Conservation (phyloP, 2,888 invertebrate species). For the Temnothorax rugatulus region DNA sequence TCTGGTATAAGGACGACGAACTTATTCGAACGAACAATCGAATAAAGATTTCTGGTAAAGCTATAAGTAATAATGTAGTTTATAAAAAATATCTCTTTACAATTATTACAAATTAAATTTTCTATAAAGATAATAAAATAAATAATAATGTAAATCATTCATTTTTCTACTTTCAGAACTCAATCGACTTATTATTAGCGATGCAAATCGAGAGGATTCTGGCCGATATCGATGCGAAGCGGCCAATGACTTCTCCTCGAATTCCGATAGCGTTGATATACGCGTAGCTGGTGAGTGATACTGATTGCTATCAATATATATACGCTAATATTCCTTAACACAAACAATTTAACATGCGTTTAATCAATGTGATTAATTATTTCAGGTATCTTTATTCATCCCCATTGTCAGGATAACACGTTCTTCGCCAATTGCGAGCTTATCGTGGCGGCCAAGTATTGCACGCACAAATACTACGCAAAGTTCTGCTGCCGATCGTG, state of each 20-base stretch:
- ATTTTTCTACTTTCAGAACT: conserved; percentile 87
- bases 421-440: conserved; percentile 96
- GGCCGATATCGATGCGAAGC: conserved; percentile 95
- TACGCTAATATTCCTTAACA: background rate
- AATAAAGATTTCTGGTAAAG: conserved; percentile 90
- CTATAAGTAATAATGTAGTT: background rate
- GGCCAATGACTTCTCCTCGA: conserved; percentile 90
- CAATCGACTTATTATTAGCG: conserved; percentile 90
- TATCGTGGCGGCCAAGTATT: conserved; percentile 94
- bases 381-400: conserved; percentile 91
- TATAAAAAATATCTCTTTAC: background rate
- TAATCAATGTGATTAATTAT: conserved; percentile 53
- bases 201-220: conserved; percentile 90
- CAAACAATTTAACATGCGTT: background rate
- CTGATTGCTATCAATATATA: background rate
- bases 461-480: conserved; percentile 96
- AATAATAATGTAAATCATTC: background rate
- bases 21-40: conserved; percentile 88
- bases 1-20: conserved; percentile 93
- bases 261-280: conserved; percentile 90
- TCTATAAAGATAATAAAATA: background rate
- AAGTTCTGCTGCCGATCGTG: conserved; percentile 98
- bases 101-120: background rate
- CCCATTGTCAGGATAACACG: conserved; percentile 94
- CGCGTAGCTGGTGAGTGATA: conserved; percentile 91